A percentile compares a stretch with the other conserved stretches of the same genome.
Evolutionary conservation across 2,797 vertebrate species (phyloP).

Genomic region (Aplochiton taeniatus): DNA sequence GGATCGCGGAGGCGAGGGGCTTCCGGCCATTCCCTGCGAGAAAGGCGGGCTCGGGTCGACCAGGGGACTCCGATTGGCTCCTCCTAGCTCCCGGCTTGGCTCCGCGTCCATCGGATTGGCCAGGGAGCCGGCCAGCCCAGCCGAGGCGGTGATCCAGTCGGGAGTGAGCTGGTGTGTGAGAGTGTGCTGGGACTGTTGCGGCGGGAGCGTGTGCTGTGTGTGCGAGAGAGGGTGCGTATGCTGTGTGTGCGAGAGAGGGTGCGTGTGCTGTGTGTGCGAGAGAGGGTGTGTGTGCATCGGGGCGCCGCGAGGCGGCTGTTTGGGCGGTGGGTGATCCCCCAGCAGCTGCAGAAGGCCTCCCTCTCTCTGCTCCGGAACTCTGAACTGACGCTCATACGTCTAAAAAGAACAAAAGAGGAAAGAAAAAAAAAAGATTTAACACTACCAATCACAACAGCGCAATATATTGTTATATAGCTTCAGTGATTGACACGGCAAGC

Average conservation of each 20-base stretch:
- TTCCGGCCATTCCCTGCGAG: slow-evolving; percentile 69
- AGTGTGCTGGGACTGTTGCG: slow-evolving; percentile 60
- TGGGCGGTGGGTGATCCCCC: slow-evolving; percentile 90
- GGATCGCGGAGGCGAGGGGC: slow-evolving; percentile 69
- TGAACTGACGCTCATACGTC: slow-evolving; percentile 91
- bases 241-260: slow-evolving; percentile 49
- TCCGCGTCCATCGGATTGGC: slow-evolving; percentile 81
- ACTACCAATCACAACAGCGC: too few species aligned
- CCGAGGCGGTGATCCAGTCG: slow-evolving; percentile 84
- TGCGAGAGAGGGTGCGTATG: too few species aligned
- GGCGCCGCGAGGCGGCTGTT: slow-evolving; percentile 95
- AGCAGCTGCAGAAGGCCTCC: slow-evolving; percentile 87
- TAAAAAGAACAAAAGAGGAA: slow-evolving; percentile 62
- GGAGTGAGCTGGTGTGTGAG: slow-evolving; percentile 68
- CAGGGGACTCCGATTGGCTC: slow-evolving; percentile 76
- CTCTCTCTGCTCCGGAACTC: slow-evolving; percentile 85
- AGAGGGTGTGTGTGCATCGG: slow-evolving; percentile 90
- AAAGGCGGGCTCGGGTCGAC: slow-evolving; percentile 79
- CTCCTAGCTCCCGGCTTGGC: slow-evolving; percentile 77
- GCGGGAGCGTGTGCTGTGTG: slow-evolving; percentile 53
- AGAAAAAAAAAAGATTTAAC: too few species aligned
- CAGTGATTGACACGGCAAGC: slow-evolving; percentile 33
- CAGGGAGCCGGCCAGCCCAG: slow-evolving; percentile 75
- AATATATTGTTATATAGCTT: not conserved
- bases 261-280: slow-evolving; percentile 44